Evolutionary conservation across 1,140 invertebrate genomes (phyloP), one percentile per base, ranked within the genome.

Genomic region (Ips nitidus): DNA sequence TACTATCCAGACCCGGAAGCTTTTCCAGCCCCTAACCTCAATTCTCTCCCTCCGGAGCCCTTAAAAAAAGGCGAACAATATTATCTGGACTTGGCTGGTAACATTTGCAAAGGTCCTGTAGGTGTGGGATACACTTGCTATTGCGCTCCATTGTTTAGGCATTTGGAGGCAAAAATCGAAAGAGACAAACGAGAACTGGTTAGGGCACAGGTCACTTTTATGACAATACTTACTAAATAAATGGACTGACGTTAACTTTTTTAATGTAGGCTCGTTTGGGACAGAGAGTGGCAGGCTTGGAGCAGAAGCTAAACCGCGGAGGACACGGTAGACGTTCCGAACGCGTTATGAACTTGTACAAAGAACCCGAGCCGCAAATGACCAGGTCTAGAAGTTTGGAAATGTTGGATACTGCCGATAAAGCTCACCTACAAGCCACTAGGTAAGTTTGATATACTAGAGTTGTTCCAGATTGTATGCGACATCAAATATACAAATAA

Each of bases 71-170:
- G 95, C 22, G 94, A 97, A 80, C 94, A 98, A 77, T 98, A 98
- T 81, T 98, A 92, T 81, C 84, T 97, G 61, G 95, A 98, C 80
- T 83, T 98, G 62, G 94, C 94, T n/a, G 95, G 96, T 2, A 97
- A 98, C 78, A 96, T 98, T 62, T 89, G 93, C 73, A 97, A 98
- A 82, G 95, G 95, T 3, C 94, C 94, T 0, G 88, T 96, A 5
- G 94, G 94, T 1, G 91, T 94, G 4, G 91, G 92, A 0, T 92
- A 93, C 75, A 86, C 86, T 4, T 91, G 89, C 75, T 89, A 89
- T 75, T 90, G 89, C 78, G 88, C 87, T 0, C 91, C 91, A 2
- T 90, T 95, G 75, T 91, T 97, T 77, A 87, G 91, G 69, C 91
- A 94, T 69, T 89, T 97, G 78, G 94, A 97, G 80, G 88, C 92